Evolutionary conservation across 2,888 invertebrate genomes (phyloP), one percentile per base, ranked within the genome.

Genomic region (Toxonevra muliebris): DNA sequence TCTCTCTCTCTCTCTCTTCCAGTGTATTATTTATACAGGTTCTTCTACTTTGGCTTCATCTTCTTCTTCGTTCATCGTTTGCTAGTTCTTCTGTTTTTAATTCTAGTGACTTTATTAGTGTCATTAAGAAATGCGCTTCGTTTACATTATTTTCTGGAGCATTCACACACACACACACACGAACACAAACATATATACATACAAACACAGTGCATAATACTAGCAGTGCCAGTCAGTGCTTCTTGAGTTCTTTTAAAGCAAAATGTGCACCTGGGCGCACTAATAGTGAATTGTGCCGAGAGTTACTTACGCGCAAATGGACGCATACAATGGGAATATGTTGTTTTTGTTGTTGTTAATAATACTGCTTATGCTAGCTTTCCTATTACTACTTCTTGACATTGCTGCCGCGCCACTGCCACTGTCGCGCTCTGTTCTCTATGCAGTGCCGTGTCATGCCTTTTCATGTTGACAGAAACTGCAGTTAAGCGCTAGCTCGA

Each of bases 31-130:
- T 30, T 30, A 7, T 30, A 30, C 30, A 30, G 19, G 19, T 17
- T 12, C 41, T 41, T 54, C 50, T n/a, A 12, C 40, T 30, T 19
- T n/a, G 15, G 52, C 43, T 59, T 15, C n/a, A 17, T 20, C 57
- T 9, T 40, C n/a, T 20, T 61, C 54, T 55, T 52, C 64, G 41
- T 60, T 20, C 42, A 12, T 15, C 30, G 43, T 43, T 63, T 54
- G 50, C 43, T 30, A 54, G 67, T 52, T 58, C 45, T 58, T 41
- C 60, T 53, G 54, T 53, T 48, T 53, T 64, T 55, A 17, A 41
- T 48, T 20, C n/a, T 69, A 70, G 70, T 71, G 77, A 76, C 76
- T 79, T 80, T 80, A 78, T 80, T 78, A 76, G 75, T 77, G 78
- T 78, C 80, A 79, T 81, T 81, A 79, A 77, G 76, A 78, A 79